Conservation (phyloP, 2,113 vertebrate species). For the Nesoenas mayeri region DNA sequence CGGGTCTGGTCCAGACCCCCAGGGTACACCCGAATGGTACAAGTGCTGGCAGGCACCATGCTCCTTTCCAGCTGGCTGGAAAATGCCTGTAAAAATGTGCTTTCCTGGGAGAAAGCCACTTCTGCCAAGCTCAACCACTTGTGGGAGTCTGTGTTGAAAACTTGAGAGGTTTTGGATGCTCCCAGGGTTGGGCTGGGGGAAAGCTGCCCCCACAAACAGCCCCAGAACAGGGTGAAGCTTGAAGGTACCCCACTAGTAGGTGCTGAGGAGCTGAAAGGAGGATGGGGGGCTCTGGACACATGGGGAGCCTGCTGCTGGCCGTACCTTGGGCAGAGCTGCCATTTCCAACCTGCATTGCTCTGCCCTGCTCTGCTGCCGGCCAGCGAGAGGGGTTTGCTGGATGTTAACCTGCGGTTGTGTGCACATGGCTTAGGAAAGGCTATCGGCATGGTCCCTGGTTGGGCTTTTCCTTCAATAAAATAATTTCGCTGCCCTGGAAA, state of each 20-base stretch:
- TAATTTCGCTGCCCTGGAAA: not conserved
- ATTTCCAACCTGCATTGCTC: accelerated
- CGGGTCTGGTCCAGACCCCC: not conserved
- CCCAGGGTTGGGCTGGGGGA: not conserved
- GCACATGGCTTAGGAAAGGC: not conserved
- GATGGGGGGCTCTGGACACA: not conserved
- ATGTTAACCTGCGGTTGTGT: not conserved
- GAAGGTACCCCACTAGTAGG: not conserved
- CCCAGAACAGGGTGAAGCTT: not conserved
- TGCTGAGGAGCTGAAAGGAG: not conserved
- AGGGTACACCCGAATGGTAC: not conserved
- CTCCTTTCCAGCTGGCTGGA: not conserved
- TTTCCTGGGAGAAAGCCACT: not conserved
- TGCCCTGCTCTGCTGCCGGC: not conserved
- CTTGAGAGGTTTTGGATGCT: not conserved
- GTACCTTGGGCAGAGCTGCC: not conserved
- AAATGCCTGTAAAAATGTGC: not conserved
- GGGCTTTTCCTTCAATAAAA: slow-evolving; percentile 3
- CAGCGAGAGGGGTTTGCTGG: not conserved
- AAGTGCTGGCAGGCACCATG: not conserved
- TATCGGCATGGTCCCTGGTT: not conserved
- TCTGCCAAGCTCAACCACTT: not conserved
- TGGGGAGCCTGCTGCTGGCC: not conserved
- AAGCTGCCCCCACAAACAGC: not conserved
- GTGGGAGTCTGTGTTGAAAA: not conserved